Conservation (phyloP, 1,140 invertebrate genomes). For the Spodoptera frugiperda region DNA sequence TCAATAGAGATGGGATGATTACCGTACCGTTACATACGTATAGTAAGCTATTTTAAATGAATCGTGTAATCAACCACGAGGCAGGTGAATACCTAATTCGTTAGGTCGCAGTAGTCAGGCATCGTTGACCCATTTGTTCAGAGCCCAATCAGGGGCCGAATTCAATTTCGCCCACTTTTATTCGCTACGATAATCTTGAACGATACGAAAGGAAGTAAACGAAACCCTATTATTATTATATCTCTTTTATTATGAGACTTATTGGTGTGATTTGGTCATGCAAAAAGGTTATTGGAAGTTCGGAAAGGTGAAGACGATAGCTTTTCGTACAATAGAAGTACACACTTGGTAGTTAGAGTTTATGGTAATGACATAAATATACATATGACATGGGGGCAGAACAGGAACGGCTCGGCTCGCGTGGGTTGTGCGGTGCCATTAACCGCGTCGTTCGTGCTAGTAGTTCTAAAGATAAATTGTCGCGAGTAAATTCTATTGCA, state of each 20-base stretch:
- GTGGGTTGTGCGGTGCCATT: constrained; percentile 37
- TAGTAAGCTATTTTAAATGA: constrained; percentile 34
- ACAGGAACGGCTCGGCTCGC: not conserved
- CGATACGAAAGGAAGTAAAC: constrained; percentile 51
- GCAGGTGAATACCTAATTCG: constrained; percentile 48
- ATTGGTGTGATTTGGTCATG: constrained; percentile 46
- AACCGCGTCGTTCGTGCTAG: constrained; percentile 33
- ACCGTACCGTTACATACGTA: constrained; percentile 24
- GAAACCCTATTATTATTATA: constrained; percentile 43
- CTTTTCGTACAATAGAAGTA: no score
- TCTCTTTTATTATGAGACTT: constrained; percentile 39
- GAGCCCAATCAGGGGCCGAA: constrained; percentile 51
- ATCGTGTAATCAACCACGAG: constrained; percentile 44
- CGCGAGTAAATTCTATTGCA: constrained; percentile 56
- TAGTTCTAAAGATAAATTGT: constrained; percentile 50
- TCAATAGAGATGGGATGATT: constrained; percentile 32
- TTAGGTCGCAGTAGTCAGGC: constrained; percentile 41
- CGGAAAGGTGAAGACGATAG: not conserved
- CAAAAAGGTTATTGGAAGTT: constrained; percentile 26
- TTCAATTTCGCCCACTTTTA: constrained; percentile 58
- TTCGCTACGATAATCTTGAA: constrained; percentile 54
- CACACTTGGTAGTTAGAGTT: not conserved
- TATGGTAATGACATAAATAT: constrained; percentile 8
- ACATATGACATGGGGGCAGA: not conserved
- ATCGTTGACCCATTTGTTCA: constrained; percentile 49